A percentile compares a stretch with the other conserved stretches of the same genome.
phyloP scores from a whole-genome alignment of 1,140 invertebrate genomes.

The Acromyrmex heyeri region DNA sequence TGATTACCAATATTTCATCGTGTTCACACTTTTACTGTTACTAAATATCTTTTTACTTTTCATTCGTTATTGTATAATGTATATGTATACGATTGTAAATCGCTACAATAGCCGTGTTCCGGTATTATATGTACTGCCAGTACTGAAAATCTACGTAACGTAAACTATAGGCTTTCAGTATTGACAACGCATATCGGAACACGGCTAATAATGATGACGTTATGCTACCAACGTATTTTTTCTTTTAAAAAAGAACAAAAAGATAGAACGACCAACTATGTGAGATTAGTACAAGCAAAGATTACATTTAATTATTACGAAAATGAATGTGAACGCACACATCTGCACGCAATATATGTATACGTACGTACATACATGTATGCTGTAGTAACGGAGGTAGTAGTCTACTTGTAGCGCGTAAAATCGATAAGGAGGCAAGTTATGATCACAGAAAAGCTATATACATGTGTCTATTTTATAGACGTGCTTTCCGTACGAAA shows the following conservation, averaged over 20 bases:
- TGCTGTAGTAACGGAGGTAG: conserved; percentile 67
- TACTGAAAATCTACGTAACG: too few species aligned
- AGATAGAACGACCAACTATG: background rate
- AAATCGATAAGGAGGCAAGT: conserved; percentile 73
- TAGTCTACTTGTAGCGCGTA: conserved; percentile 67
- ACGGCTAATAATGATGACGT: background rate
- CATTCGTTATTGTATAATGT: background rate
- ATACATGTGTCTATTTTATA: conserved; percentile 41
- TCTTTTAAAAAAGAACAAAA: too few species aligned
- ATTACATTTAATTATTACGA: conserved; percentile 27
- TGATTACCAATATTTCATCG: background rate
- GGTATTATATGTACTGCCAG: too few species aligned
- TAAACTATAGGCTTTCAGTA: too few species aligned
- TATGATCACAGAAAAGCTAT: conserved; percentile 81
- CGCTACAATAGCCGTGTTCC: background rate
- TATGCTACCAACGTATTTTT: background rate
- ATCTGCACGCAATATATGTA: conserved; percentile 25
- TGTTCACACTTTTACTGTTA: background rate
- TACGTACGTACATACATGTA: background rate
- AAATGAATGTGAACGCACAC: conserved; percentile 9
- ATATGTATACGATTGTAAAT: conserved; percentile 18
- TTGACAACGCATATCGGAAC: too few species aligned
- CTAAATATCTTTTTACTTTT: background rate
- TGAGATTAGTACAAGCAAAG: conserved; percentile 10
- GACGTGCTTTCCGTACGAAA: conserved; percentile 21